Evolutionary conservation across 2,888 invertebrate species (phyloP).

Genomic region (Conomelus anceps): DNA sequence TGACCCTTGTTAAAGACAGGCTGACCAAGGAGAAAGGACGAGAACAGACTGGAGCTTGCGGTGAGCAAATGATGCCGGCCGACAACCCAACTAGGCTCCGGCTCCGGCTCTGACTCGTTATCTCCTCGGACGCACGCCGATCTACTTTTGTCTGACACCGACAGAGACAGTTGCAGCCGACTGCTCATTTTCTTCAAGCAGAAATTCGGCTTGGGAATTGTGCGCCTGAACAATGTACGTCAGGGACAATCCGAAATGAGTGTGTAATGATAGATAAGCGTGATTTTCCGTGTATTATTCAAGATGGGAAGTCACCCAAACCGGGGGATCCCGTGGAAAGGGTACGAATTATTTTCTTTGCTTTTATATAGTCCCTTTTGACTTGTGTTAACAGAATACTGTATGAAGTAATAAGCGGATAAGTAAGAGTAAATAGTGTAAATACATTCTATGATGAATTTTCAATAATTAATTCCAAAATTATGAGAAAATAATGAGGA

Average conservation of each 20-base stretch:
- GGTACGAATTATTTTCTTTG: too few species aligned
- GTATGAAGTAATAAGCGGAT: too few species aligned
- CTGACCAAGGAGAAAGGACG: neutral
- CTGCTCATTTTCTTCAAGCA: neutral
- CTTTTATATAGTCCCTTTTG: too few species aligned
- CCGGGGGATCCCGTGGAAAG: too few species aligned
- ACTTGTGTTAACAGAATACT: too few species aligned
- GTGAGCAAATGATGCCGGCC: neutral
- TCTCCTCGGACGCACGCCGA: neutral
- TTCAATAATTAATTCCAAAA: too few species aligned
- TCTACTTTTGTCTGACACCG: neutral
- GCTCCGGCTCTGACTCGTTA: neutral
- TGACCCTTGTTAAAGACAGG: neutral
- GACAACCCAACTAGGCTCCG: too few species aligned
- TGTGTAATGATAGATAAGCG: neutral
- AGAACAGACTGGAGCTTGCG: neutral
- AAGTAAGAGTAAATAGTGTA: too few species aligned
- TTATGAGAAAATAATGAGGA: too few species aligned
- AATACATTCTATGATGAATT: too few species aligned
- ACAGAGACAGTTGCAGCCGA: neutral
- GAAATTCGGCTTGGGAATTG: neutral
- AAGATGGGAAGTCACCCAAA: too few species aligned
- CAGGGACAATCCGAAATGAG: neutral
- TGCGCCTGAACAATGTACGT: neutral
- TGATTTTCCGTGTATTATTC: neutral